Evolutionary conservation across 1,140 invertebrate genomes (phyloP).

Genomic region (Bombus haemorrhoidalis): DNA sequence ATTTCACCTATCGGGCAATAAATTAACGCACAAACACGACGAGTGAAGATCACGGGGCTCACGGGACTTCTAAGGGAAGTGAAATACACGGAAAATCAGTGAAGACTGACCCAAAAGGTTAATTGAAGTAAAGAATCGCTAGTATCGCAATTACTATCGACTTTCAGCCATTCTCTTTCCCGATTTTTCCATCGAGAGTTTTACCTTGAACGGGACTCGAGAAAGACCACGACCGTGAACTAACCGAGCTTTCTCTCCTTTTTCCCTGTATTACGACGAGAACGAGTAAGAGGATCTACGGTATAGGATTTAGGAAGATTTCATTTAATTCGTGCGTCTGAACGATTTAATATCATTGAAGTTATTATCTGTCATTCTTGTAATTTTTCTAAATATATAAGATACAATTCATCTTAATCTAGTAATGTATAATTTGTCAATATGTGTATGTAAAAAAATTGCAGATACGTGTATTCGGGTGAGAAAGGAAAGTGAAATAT

Average conservation of each 20-base stretch:
- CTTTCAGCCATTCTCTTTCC: constrained; percentile 23
- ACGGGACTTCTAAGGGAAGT: background rate
- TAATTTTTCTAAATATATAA: no score
- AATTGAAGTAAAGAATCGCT: constrained; percentile 30
- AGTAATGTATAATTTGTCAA: no score
- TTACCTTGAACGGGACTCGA: background rate
- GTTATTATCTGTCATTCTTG: no score
- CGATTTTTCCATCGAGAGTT: constrained; percentile 18
- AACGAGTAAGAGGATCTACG: no score
- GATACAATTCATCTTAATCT: no score
- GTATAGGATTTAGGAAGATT: no score
- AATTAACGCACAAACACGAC: background rate
- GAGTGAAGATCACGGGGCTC: no score
- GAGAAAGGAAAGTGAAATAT: no score
- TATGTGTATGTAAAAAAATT: no score
- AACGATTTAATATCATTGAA: background rate
- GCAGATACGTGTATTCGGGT: no score
- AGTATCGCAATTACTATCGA: constrained; percentile 22
- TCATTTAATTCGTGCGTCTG: no score
- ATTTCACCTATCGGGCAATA: background rate
- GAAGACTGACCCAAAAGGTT: constrained; percentile 5
- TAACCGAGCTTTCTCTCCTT: constrained; percentile 3
- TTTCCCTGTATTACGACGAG: background rate
- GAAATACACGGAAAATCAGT: constrained; percentile 5
- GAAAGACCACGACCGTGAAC: constrained; percentile 14